Base-by-base conservation (phyloP, 2,888 invertebrate genomes). In the Lepidocyrtinus sp. region DNA sequence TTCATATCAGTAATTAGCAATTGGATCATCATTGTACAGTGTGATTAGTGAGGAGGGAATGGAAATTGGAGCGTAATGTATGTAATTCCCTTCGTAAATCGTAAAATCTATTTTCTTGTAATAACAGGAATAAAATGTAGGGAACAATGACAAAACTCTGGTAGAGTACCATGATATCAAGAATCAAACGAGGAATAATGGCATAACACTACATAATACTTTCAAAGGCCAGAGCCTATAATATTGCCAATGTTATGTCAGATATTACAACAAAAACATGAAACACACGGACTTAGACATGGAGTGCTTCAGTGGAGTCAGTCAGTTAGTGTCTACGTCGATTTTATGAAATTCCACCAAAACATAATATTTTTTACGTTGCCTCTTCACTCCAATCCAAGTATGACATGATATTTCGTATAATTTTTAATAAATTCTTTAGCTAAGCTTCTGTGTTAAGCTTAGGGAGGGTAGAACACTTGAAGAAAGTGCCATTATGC, bases 401-500 rank as follows among this genome's bases (percentile, higher is more conserved):
- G n/a, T n/a, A n/a, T n/a, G n/a, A n/a, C n/a, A n/a, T n/a, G n/a
- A n/a, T n/a, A n/a, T n/a, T n/a, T n/a, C n/a, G n/a, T n/a, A n/a
- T n/a, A n/a, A n/a, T n/a, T n/a, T n/a, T n/a, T n/a, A n/a, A n/a
- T n/a, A n/a, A n/a, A n/a, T n/a, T n/a, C n/a, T n/a, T n/a, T n/a
- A n/a, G n/a, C n/a, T n/a, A n/a, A n/a, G n/a, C n/a, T n/a, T n/a
- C n/a, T n/a, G n/a, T n/a, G n/a, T n/a, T n/a, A n/a, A n/a, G n/a
- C n/a, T n/a, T n/a, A n/a, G n/a, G n/a, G n/a, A n/a, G n/a, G n/a
- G n/a, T n/a, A n/a, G n/a, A n/a, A n/a, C 55, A 55, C 55, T 55
- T 7, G 15, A 75, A 80, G 80, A 81, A 81, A 75, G 80, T 81
- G 68, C 73, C 70, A 82, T 81, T 62, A 75, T 72, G n/a, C n/a